Evolutionary conservation across 2,888 invertebrate genomes (phyloP).

Genomic region (Nebria brevicollis): DNA sequence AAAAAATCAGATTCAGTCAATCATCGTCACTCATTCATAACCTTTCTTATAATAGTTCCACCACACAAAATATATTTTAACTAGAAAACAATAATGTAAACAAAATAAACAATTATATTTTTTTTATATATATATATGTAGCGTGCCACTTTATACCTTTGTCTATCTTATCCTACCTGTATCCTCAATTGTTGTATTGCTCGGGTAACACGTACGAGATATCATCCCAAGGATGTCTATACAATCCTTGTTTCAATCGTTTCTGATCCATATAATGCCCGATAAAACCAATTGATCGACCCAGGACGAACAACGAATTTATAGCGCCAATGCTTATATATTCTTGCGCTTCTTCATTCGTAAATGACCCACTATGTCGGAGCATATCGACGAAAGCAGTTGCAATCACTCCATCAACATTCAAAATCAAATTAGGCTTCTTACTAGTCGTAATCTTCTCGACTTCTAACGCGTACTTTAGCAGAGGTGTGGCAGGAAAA

Average conservation of each 20-base stretch:
- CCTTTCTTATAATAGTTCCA: neutral
- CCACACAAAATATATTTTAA: neutral
- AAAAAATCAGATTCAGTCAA: neutral
- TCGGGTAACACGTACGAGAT: slow-evolving; percentile 90
- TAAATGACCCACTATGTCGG: slow-evolving; percentile 92
- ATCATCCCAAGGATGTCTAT: slow-evolving; percentile 99
- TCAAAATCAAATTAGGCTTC: slow-evolving; percentile 99
- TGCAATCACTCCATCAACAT: slow-evolving; percentile 98
- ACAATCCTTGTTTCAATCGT: slow-evolving; percentile 97
- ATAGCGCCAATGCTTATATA: slow-evolving; percentile 98
- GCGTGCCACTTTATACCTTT: neutral
- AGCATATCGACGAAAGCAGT: slow-evolving; percentile 97
- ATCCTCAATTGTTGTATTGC: slow-evolving; percentile 65
- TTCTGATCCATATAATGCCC: slow-evolving; percentile 99
- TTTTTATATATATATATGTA: neutral
- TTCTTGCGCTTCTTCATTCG: slow-evolving; percentile 96
- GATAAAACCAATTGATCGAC: slow-evolving; percentile 97
- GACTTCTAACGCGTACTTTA: slow-evolving; percentile 95
- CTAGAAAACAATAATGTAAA: neutral
- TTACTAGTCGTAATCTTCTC: slow-evolving; percentile 99
- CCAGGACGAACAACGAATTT: slow-evolving; percentile 97
- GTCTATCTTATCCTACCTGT: neutral
- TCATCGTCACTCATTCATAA: neutral
- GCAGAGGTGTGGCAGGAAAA: slow-evolving; percentile 94
- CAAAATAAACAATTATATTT: neutral